phyloP scores from a whole-genome alignment of 2,797 vertebrate genomes.

The Hypotaenidia okinawae region DNA sequence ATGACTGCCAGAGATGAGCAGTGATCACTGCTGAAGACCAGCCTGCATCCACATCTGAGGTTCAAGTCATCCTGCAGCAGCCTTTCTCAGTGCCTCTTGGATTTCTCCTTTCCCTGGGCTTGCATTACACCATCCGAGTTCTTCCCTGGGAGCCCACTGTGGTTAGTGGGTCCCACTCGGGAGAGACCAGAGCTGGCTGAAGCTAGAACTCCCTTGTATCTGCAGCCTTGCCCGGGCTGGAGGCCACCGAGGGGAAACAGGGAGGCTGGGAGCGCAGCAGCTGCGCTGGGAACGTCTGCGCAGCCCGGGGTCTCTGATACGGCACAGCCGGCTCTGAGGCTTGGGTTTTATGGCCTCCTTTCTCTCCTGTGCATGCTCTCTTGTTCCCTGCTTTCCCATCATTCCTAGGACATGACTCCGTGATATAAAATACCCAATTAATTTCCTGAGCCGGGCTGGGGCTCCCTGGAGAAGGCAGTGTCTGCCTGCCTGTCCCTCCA shows the following conservation, averaged over 20 bases:
- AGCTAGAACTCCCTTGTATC: background rate
- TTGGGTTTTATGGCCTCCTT: slow-evolving; percentile 26
- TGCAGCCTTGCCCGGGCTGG: background rate
- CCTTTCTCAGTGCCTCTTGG: background rate
- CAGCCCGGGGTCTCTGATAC: background rate
- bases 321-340: background rate
- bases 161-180: background rate
- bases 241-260: slow-evolving; percentile 29
- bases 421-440: slow-evolving; percentile 50
- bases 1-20: background rate
- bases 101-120: background rate
- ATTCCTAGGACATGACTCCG: slow-evolving; percentile 46
- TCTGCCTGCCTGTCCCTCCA: background rate
- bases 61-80: background rate
- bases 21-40: background rate
- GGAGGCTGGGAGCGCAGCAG: slow-evolving; percentile 19
- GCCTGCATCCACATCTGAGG: background rate
- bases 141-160: background rate
- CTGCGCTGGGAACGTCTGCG: background rate
- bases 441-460: slow-evolving; percentile 35
- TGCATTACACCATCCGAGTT: background rate
- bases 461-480: slow-evolving; percentile 7
- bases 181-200: slow-evolving; percentile 21
- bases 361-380: background rate
- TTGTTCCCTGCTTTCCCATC: slow-evolving; percentile 35